Conservation (phyloP, 1,140 invertebrate genomes). For the Trichoplusia ni region DNA sequence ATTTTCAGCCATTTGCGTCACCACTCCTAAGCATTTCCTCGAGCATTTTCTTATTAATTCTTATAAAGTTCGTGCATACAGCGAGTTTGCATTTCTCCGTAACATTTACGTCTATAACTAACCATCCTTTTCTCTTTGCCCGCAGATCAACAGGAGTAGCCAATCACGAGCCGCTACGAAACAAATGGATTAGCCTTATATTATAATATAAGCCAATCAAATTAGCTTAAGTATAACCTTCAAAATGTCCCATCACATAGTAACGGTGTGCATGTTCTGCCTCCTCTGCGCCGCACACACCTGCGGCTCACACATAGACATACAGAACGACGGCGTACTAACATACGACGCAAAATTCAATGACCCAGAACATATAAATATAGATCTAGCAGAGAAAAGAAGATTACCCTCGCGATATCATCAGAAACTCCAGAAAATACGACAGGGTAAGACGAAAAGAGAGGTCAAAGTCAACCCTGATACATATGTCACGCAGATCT, state of each 20-base stretch:
- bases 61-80: too few relatives aligned
- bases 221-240: constrained; percentile 44
- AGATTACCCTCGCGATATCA: constrained; percentile 58
- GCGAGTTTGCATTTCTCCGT: too few relatives aligned
- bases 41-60: too few relatives aligned
- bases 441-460: constrained; percentile 52
- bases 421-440: constrained; percentile 59
- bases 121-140: constrained; percentile 45
- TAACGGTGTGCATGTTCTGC: constrained; percentile 90
- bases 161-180: constrained; percentile 23
- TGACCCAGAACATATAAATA: constrained; percentile 38
- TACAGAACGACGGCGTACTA: constrained; percentile 49
- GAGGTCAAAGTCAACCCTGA: constrained; percentile 70
- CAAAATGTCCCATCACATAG: constrained; percentile 83
- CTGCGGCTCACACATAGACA: constrained; percentile 84
- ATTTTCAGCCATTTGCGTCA: too few relatives aligned
- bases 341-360: constrained; percentile 48
- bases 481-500: constrained; percentile 78
- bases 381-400: constrained; percentile 56
- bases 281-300: constrained; percentile 88
- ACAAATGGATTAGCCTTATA: constrained; percentile 38
- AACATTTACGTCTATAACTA: not conserved
- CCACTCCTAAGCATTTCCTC: too few relatives aligned
- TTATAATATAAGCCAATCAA: constrained; percentile 39
- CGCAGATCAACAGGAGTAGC: constrained; percentile 57